Base-by-base conservation (phyloP, 2,888 invertebrate species). In the Dorcus parallelipipedus region DNA sequence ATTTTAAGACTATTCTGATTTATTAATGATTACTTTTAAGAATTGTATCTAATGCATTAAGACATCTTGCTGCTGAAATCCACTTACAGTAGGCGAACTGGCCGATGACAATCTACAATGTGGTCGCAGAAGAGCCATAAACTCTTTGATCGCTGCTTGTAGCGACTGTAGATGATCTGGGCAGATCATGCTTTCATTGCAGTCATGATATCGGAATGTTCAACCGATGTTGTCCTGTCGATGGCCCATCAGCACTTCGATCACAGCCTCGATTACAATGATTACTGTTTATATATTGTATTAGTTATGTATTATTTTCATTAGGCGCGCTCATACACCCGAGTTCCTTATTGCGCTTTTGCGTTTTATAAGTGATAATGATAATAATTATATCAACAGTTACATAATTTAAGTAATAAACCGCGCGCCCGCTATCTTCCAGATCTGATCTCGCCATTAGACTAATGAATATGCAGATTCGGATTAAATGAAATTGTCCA, bases 71-170 rank as follows among this genome's bases (percentile, higher is more conserved):
- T 5, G 26, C 6, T 33, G 6, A 33, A 33, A 33, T 33, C 26
- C 26, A 3, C 59, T 59, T 52, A 38, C 38, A 38, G 59, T 59
- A 48, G 52, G 52, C 56, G 56, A 52, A 38, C 56, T 49, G 45
- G 17, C 49, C 49, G 45, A 57, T 57, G 60, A 60, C 57, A 60
- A 60, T 60, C 43, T 40, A 60, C 57, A 57, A 60, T 54, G 57
- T 50, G 54, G 49, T 56, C 50, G 60, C 33, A 56, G 52, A 51
- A 56, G 53, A 54, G 54, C 52, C 57, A 60, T 60, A 57, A 57
- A 60, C 57, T 57, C 57, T 57, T 60, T 60, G 57, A 60, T 60
- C 50, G 54, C 53, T 51, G 60, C 50, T 60, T 52, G 56, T 56
- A 56, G 59, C 59, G 59, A 49, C 59, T 59, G 54, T 48, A 48